Conservation (phyloP, 2,797 vertebrate species). For the Distichodus sexfasciatus region DNA sequence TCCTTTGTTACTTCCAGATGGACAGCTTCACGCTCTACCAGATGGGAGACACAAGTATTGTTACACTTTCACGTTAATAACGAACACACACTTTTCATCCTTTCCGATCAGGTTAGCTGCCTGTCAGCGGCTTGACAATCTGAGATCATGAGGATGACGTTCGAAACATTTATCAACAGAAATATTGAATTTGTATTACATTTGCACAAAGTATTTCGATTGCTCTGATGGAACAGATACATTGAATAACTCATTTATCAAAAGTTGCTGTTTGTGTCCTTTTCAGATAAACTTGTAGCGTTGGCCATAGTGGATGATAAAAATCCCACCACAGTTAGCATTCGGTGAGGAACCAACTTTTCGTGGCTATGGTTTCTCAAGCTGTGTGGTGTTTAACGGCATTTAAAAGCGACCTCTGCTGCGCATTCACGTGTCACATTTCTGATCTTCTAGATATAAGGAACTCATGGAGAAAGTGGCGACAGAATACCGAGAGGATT, state of each 20-base stretch:
- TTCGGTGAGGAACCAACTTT: constrained; percentile 70
- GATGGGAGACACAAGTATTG: constrained; percentile 89
- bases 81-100: too few species aligned
- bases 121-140: too few species aligned
- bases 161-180: too few species aligned
- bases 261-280: not conserved
- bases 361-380: not conserved
- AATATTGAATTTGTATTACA: too few species aligned
- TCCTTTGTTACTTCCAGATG: constrained; percentile 80
- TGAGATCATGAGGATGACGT: too few species aligned
- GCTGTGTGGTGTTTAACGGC: not conserved
- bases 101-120: too few species aligned
- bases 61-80: not conserved
- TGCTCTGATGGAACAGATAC: too few species aligned
- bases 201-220: too few species aligned
- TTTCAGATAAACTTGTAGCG: constrained; percentile 85
- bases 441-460: constrained; percentile 72
- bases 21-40: constrained; percentile 89
- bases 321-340: constrained; percentile 73
- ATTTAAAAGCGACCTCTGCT: not conserved
- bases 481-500: constrained; percentile 78
- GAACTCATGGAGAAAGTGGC: constrained; percentile 82
- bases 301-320: constrained; percentile 85
- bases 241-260: not conserved
- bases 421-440: not conserved